Conservation (phyloP, 1,140 invertebrate genomes). For the Macrotrachela quadricornifera region DNA sequence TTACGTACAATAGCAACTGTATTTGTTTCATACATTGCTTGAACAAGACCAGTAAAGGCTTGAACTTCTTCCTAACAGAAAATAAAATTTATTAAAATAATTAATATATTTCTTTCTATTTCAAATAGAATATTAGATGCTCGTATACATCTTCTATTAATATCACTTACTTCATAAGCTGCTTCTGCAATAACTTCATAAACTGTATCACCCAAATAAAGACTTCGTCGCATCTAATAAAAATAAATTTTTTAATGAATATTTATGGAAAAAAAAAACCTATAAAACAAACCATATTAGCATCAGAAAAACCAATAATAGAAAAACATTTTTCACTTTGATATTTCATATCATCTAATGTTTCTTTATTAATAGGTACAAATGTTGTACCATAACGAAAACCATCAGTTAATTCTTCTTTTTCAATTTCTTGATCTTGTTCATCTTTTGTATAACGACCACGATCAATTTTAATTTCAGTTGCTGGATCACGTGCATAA, state of each 20-base stretch:
- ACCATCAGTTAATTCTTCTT: conserved; percentile 31
- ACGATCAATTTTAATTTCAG: conserved; percentile 18
- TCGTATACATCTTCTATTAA: no score
- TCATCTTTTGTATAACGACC: conserved; percentile 31
- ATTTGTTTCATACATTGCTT: not conserved
- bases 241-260: no score
- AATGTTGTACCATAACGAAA: conserved; percentile 34
- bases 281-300: no score
- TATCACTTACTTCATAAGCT: no score
- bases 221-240: no score
- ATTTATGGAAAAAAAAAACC: no score
- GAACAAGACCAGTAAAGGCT: conserved; percentile 29
- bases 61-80: conserved; percentile 15
- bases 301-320: conserved; percentile 31
- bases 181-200: no score
- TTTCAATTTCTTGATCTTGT: conserved; percentile 29
- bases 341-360: conserved; percentile 32
- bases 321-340: conserved; percentile 32
- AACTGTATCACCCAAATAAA: no score
- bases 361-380: conserved; percentile 33
- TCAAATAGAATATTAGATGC: no score
- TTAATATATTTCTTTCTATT: no score
- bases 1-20: not conserved
- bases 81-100: no score
- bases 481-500: conserved; percentile 25